These are phyloP conservation scores for Polyodon spathula DNA, from an alignment of 2,113 vertebrate genomes.

Conservation along the genomic window DNA sequence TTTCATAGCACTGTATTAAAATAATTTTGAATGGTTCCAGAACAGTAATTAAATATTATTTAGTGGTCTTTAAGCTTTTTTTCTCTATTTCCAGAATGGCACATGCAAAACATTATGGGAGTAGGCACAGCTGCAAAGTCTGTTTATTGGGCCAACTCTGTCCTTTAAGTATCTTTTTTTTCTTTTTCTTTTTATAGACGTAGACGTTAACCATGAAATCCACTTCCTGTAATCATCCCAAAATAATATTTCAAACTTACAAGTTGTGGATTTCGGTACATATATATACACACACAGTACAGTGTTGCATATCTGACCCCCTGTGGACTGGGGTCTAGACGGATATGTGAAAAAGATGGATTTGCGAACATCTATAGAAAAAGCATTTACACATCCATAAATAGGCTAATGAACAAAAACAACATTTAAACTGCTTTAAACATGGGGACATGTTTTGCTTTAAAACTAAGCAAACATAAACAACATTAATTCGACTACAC, in stretches of 20 bases:
- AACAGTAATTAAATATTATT: constrained; percentile 24
- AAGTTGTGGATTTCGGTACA: constrained; percentile 27
- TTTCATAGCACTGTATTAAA: constrained; percentile 26
- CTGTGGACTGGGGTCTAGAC: too few species aligned
- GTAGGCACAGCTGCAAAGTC: constrained; percentile 50
- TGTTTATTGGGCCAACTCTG: constrained; percentile 33
- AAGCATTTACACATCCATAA: too few species aligned
- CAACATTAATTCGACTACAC: too few species aligned
- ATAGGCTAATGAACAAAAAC: too few species aligned
- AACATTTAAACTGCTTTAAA: too few species aligned
- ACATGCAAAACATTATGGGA: constrained; percentile 47
- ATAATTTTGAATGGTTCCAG: constrained; percentile 30
- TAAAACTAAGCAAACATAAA: too few species aligned
- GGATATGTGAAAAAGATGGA: too few species aligned
- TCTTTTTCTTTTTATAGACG: constrained; percentile 49
- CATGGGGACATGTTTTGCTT: too few species aligned
- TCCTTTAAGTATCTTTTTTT: constrained; percentile 39
- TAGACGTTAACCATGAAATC: constrained; percentile 45
- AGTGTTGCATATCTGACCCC: too few species aligned
- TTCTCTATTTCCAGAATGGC: constrained; percentile 41
- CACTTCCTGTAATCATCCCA: constrained; percentile 43
- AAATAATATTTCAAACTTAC: constrained; percentile 38
- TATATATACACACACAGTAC: too few species aligned
- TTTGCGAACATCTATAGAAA: too few species aligned
- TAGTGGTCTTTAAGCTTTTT: constrained; percentile 24